Evolutionary conservation across 2,113 vertebrate genomes (phyloP).

Genomic region (Nycticebus coucang): DNA sequence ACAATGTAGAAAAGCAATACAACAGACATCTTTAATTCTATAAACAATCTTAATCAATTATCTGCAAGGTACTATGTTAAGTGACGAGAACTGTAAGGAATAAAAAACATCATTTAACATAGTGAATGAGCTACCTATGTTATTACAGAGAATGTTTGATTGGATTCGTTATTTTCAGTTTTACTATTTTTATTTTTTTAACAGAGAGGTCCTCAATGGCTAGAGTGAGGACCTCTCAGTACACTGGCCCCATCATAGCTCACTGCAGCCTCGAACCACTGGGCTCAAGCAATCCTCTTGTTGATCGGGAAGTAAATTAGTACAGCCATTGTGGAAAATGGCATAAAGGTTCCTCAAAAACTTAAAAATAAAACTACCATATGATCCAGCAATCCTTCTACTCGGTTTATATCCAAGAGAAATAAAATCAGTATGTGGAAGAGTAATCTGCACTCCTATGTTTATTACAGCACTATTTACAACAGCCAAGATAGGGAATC

Average conservation of each 20-base stretch:
- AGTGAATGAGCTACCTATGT: background rate
- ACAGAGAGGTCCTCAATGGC: no score
- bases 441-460: background rate
- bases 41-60: background rate
- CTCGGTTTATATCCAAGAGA: background rate
- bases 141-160: background rate
- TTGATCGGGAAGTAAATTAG: background rate
- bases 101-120: background rate
- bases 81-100: background rate
- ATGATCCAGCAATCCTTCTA: background rate
- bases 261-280: no score
- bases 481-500: background rate
- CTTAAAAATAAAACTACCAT: background rate
- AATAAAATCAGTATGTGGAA: background rate
- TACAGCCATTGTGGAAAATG: background rate
- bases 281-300: background rate
- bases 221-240: no score
- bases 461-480: background rate
- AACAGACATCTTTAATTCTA: conserved; percentile 14
- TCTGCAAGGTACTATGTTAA: background rate
- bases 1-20: background rate
- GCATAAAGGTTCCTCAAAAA: background rate
- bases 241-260: no score
- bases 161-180: background rate
- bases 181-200: background rate